Percentiles rank a stretch among this genome's conserved stretches.
Evolutionary conservation across 2,113 vertebrate species (phyloP).

Genomic region (Callorhinus ursinus): DNA sequence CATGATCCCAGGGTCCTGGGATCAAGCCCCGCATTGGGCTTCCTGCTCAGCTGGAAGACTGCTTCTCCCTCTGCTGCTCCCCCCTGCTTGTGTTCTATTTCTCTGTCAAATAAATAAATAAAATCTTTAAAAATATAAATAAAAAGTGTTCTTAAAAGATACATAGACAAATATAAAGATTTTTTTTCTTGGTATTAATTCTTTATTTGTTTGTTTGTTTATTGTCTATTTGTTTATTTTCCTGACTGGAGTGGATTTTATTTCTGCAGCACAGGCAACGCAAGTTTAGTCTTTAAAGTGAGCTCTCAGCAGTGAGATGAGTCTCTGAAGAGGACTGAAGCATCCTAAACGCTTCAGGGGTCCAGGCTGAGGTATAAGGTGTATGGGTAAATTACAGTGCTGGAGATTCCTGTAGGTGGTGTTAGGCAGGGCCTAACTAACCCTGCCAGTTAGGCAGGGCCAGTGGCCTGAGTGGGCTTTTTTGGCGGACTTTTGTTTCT

Average conservation of each 20-base stretch:
- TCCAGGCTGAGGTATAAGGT: constrained; percentile 89
- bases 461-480: constrained; percentile 67
- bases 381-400: constrained; percentile 90
- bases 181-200: not conserved
- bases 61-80: too few relatives aligned
- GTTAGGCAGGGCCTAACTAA: constrained; percentile 71
- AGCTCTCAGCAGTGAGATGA: constrained; percentile 85
- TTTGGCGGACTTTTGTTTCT: constrained; percentile 74
- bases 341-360: constrained; percentile 90
- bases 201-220: not conserved
- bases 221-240: not conserved
- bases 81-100: too few relatives aligned
- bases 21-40: too few relatives aligned
- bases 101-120: too few relatives aligned
- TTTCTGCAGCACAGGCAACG: not conserved
- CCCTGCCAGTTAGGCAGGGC: constrained; percentile 78
- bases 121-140: not conserved
- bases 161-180: not conserved
- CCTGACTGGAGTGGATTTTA: not conserved
- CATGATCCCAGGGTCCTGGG: too few relatives aligned
- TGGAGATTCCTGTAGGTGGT: constrained; percentile 94
- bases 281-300: not conserved
- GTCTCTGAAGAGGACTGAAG: constrained; percentile 92
- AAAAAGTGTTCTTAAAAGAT: not conserved
- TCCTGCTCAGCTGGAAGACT: too few relatives aligned